Evolutionary conservation across 2,113 vertebrate species (phyloP), one percentile per base, ranked within the genome.

Genomic region (Numenius arquata): DNA sequence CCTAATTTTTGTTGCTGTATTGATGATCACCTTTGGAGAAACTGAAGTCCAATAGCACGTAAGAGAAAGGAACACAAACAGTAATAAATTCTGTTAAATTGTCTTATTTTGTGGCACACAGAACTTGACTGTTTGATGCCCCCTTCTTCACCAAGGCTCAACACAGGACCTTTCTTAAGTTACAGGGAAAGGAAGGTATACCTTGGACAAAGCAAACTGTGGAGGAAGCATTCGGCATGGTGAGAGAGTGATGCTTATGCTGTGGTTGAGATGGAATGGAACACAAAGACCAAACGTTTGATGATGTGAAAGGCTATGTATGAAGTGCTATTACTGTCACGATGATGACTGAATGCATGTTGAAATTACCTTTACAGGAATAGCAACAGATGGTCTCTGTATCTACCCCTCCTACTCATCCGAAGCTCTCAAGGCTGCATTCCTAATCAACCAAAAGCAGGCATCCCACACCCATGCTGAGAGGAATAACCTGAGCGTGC

Each of bases 321-420:
- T 89, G 90, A 95, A 95, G 92, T 62, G 62, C 89, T 96, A 61
- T 97, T 94, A 92, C 88, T 93, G 94, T 93, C 88, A 89, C 1
- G 2, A 79, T 59, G 96, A 85, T 93, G 94, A 92, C 92, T 91
- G 96, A 95, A 95, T 83, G 78, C 93, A 94, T 96, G 90, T 92
- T 88, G 95, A 96, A 97, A 90, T 88, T 83, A 91, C 71, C 71
- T 95, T 83, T 89, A 79, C 67, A 80, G 50, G 91, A 95, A 93
- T 70, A 91, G 81, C 50, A 86, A 61, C 32, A 45, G 96, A 87
- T 81, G 66, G 55, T 95, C 92, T 95, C 89, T 96, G 63, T 94
- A 89, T 96, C 70, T 87, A 88, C 74, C 62, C 82, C 75, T 94
- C 96, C 95, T 95, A 96, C 74, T 96, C 86, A 85, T 74, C 91